These are phyloP conservation scores for Sitobion miscanthi DNA, from an alignment of 1,140 invertebrate species.

Conservation along the genomic window DNA sequence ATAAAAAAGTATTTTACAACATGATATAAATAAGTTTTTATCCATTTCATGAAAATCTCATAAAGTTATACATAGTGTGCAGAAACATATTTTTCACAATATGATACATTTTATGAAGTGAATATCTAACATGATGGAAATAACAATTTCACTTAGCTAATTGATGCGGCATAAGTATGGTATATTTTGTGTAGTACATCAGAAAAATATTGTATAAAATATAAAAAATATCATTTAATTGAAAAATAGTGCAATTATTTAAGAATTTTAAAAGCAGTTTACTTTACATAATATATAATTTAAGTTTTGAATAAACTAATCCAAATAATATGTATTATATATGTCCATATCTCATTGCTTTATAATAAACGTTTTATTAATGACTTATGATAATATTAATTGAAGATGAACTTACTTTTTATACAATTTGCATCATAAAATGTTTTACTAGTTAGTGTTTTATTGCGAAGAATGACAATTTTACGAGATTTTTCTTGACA, in stretches of 20 bases:
- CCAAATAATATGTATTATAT: neutral
- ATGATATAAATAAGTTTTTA: neutral
- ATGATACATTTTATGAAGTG: too few relatives aligned
- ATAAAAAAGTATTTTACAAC: neutral
- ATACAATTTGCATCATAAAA: constrained; percentile 64
- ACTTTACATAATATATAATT: neutral
- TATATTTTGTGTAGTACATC: neutral
- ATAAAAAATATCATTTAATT: neutral
- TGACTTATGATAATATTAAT: neutral
- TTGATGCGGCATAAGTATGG: neutral
- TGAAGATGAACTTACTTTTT: constrained; percentile 62
- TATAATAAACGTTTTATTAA: neutral
- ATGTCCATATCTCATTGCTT: neutral
- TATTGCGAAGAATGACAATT: constrained; percentile 60
- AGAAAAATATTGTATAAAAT: neutral
- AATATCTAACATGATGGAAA: too few relatives aligned
- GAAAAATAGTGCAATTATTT: neutral
- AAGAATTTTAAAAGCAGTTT: neutral
- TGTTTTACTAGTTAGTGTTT: constrained; percentile 59
- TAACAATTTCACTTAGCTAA: too few relatives aligned
- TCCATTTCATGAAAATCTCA: too few relatives aligned
- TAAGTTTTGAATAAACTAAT: neutral
- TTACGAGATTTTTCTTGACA: constrained; percentile 68
- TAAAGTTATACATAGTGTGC: too few relatives aligned
- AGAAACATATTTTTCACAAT: too few relatives aligned